A percentile compares a stretch with the other conserved stretches of the same genome.
Evolutionary conservation across 2,113 vertebrate species (phyloP).

Genomic region (Nyctibius bracteatus): DNA sequence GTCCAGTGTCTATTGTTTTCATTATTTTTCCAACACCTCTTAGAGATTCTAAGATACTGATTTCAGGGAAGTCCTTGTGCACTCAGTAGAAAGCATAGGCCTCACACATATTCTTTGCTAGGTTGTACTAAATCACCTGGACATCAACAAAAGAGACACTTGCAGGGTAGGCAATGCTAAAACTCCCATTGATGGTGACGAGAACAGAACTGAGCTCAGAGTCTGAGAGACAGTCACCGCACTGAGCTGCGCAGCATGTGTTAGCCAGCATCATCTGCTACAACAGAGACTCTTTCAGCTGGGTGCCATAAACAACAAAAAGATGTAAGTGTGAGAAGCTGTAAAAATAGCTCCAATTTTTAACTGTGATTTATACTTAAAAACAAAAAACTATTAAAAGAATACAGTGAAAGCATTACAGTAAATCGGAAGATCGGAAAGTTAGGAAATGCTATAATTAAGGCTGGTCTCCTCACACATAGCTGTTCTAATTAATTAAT

Average conservation of each 20-base stretch:
- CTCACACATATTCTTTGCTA: neutral
- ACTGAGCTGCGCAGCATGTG: neutral
- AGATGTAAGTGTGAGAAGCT: neutral
- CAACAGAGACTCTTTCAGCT: slow-evolving; percentile 1
- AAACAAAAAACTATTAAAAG: neutral
- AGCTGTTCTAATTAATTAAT: neutral
- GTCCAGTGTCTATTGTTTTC: neutral
- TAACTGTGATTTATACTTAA: neutral
- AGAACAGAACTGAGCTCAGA: slow-evolving; percentile 17
- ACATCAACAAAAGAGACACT: neutral
- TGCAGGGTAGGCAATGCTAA: neutral
- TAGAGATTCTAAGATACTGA: neutral
- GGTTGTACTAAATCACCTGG: neutral
- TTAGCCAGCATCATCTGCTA: neutral
- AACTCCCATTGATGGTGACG: neutral
- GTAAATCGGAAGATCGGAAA: neutral
- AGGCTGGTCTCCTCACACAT: neutral
- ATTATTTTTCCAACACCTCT: neutral
- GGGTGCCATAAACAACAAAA: neutral
- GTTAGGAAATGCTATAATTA: neutral
- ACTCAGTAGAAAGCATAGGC: neutral
- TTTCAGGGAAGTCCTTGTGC: neutral
- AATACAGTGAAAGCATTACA: neutral
- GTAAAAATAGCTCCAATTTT: neutral
- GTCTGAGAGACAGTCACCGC: neutral